Base-by-base conservation (phyloP, 2,888 invertebrate species). In the Trypoxylon attenuatum region DNA sequence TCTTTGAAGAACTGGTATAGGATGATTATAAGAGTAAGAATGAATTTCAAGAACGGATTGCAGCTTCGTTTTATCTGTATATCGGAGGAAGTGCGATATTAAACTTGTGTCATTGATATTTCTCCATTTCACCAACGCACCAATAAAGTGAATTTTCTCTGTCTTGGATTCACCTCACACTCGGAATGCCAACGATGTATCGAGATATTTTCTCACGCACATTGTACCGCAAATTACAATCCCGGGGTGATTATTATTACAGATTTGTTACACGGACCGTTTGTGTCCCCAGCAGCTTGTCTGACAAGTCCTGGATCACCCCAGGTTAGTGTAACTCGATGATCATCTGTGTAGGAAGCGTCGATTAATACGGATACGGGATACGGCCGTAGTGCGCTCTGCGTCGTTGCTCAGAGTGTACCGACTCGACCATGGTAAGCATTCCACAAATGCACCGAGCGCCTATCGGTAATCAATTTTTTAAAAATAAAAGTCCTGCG, bases 261-360 rank as follows among this genome's bases (percentile, higher is more conserved):
- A n/a, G n/a, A n/a, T n/a, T n/a, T n/a, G n/a, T n/a, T n/a, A n/a
- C n/a, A n/a, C n/a, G n/a, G n/a, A n/a, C n/a, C n/a, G n/a, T n/a
- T n/a, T n/a, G n/a, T 33, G 33, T 33, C 10, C 13, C 10, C 33
- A 33, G 13, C 47, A 42, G 25, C 46, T 25, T 46, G 45, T 39
- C 41, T 60, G 66, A 66, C 59, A 71, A 66, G 59, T 60, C 47
- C 25, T 58, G 57, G 57, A 38, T 52, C 46, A 53, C 45, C 41
- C 46, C 62, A 69, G 69, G 71, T 63, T 71, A 71, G 33, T 53
- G 38, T 67, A 52, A 54, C 67, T 71, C 60, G 39, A 55, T 51
- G 50, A 71, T 57, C 59, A 66, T 62, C 62, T 57, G 61, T 33
- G 41, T 16, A n/a, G 45, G 23, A 47, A 42, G 13, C 66, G 27